Percentiles rank a stretch among this genome's conserved stretches.
These are phyloP conservation scores for Mylabris sibirica DNA, from an alignment of 2,888 invertebrate species.

Conservation along the genomic window DNA sequence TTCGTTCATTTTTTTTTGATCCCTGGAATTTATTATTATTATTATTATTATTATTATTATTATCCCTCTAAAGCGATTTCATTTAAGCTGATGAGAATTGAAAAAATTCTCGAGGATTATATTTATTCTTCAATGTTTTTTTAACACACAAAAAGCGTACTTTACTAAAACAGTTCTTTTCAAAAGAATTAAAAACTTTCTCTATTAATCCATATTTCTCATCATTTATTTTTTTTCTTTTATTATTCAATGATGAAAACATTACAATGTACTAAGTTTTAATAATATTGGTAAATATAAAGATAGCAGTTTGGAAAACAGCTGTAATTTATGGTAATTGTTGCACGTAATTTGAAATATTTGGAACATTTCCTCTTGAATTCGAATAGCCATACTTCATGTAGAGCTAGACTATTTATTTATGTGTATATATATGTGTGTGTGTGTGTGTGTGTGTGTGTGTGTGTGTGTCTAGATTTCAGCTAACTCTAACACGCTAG, in stretches of 20 bases:
- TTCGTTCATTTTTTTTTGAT: background rate
- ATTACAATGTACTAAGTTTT: constrained; percentile 3
- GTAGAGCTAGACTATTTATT: too few species aligned
- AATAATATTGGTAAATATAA: constrained; percentile 16
- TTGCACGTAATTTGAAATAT: constrained; percentile 28
- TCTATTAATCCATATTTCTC: too few species aligned
- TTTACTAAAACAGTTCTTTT: background rate
- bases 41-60: constrained; percentile 6
- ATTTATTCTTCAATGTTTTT: background rate
- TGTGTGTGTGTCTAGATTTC: constrained; percentile 6
- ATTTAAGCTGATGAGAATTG: constrained; percentile 7
- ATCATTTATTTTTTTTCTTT: constrained; percentile 11
- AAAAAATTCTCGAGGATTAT: background rate
- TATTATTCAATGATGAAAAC: constrained; percentile 1
- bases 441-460: background rate
- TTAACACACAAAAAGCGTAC: background rate
- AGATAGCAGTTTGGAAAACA: constrained; percentile 16
- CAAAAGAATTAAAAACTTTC: background rate
- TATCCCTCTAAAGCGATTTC: background rate
- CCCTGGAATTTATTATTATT: constrained; percentile 18
- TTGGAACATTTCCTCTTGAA: constrained; percentile 29
- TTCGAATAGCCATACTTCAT: constrained; percentile 24
- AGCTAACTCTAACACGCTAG: constrained; percentile 23
- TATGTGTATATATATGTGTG: too few species aligned
- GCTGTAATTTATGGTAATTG: constrained; percentile 28